A percentile compares a stretch with the other conserved stretches of the same genome.
Evolutionary conservation across 2,888 invertebrate species (phyloP).

Genomic region (Drosophila eohydei): DNA sequence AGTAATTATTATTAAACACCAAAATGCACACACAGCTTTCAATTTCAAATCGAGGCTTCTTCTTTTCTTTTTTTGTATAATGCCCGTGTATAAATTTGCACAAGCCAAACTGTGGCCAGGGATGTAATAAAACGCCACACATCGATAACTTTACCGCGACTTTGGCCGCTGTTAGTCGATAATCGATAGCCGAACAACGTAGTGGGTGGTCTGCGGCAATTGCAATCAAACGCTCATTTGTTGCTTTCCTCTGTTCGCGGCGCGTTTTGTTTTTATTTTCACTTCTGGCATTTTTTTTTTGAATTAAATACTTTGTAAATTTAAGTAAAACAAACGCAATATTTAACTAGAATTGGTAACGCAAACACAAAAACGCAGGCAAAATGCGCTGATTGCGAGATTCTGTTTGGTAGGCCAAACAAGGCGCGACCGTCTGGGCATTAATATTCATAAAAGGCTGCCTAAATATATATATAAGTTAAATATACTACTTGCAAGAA

Average conservation of each 20-base stretch:
- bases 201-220: slow-evolving; percentile 58
- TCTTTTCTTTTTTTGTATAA: slow-evolving; percentile 48
- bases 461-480: slow-evolving; percentile 49
- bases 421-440: slow-evolving; percentile 54
- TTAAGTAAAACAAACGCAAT: not conserved
- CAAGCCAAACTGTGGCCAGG: slow-evolving; percentile 65
- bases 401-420: slow-evolving; percentile 33
- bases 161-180: slow-evolving; percentile 25
- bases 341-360: not conserved
- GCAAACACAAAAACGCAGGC: slow-evolving; percentile 6
- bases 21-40: slow-evolving; percentile 46
- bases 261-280: slow-evolving; percentile 51
- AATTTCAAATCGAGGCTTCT: slow-evolving; percentile 57
- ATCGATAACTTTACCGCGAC: slow-evolving; percentile 45
- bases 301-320: slow-evolving; percentile 38
- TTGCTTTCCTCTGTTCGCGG: slow-evolving; percentile 41
- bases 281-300: slow-evolving; percentile 33
- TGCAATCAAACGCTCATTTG: slow-evolving; percentile 56
- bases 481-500: slow-evolving; percentile 20
- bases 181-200: slow-evolving; percentile 30
- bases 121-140: slow-evolving; percentile 60
- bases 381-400: slow-evolving; percentile 52
- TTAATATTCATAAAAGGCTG: slow-evolving; percentile 67
- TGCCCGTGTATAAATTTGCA: slow-evolving; percentile 58
- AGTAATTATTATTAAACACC: slow-evolving; percentile 28